These are phyloP conservation scores for Myathropa florea DNA, from an alignment of 2,888 invertebrate species.

Conservation along the genomic window DNA sequence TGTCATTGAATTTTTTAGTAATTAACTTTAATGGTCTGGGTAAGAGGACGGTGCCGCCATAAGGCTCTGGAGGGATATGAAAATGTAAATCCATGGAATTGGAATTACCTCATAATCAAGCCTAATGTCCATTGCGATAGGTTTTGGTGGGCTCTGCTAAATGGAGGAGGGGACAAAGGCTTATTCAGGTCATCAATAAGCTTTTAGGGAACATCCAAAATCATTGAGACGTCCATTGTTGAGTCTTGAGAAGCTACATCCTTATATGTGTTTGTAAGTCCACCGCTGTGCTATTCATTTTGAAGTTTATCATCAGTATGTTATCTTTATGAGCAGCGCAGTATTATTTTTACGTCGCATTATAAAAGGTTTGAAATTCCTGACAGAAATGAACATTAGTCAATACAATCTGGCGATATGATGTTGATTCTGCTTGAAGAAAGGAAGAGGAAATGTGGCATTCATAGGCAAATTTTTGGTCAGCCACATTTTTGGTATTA, in stretches of 20 bases:
- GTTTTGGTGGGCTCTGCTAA: not conserved
- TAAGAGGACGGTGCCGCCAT: not conserved
- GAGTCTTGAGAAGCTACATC: not conserved
- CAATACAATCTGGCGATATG: too few species aligned
- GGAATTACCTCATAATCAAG: not conserved
- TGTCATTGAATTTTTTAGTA: slow-evolving; percentile 7
- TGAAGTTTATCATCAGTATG: too few species aligned
- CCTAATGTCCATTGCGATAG: not conserved
- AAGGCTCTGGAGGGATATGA: slow-evolving; percentile 16
- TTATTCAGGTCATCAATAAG: not conserved
- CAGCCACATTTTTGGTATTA: too few species aligned
- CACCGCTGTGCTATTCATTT: too few species aligned
- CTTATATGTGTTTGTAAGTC: too few species aligned
- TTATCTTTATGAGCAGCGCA: too few species aligned
- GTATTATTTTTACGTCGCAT: too few species aligned
- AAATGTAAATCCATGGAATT: not conserved
- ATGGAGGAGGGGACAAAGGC: not conserved
- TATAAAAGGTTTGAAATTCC: too few species aligned
- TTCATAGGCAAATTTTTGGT: too few species aligned
- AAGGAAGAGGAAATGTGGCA: too few species aligned
- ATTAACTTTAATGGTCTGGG: slow-evolving; percentile 4
- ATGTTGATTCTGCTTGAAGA: too few species aligned
- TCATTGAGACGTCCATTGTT: not conserved
- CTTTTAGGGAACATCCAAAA: not conserved
- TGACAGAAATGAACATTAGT: too few species aligned